phyloP scores from a whole-genome alignment of 1,140 invertebrate species.

The Heliothis virescens region DNA sequence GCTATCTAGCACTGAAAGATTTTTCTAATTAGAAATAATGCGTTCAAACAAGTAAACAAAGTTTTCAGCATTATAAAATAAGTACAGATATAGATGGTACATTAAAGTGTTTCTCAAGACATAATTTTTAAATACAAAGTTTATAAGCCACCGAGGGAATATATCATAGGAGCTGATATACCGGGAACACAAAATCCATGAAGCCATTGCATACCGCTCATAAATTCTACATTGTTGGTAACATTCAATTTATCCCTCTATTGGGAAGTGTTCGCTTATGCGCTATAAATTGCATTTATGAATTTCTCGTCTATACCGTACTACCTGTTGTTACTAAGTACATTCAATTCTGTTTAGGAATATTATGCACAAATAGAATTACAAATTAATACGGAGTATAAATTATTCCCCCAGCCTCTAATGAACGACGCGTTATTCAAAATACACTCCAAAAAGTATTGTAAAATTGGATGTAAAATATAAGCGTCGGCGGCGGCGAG shows the following conservation, averaged over 20 bases:
- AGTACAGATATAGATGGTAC: too few species aligned
- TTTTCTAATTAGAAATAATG: too few species aligned
- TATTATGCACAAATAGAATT: too few species aligned
- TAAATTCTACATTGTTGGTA: slow-evolving; percentile 6
- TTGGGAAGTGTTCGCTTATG: slow-evolving; percentile 17
- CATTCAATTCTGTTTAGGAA: too few species aligned
- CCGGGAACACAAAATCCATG: slow-evolving; percentile 3
- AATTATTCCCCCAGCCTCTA: neutral
- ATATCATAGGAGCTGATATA: neutral
- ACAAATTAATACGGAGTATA: too few species aligned
- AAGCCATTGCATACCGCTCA: slow-evolving; percentile 16
- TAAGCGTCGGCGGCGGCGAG: neutral
- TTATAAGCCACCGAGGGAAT: neutral
- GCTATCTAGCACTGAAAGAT: too few species aligned
- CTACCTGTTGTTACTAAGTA: neutral
- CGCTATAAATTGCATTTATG: slow-evolving; percentile 6
- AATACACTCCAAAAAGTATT: neutral
- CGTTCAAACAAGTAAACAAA: too few species aligned
- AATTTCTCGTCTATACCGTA: neutral
- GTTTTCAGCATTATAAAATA: too few species aligned
- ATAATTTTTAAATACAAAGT: neutral
- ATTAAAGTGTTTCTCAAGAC: too few species aligned
- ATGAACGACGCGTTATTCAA: neutral
- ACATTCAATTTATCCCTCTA: slow-evolving; percentile 19
- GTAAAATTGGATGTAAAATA: neutral